Conservation (phyloP, 2,113 vertebrate species). For the Calonectris borealis region DNA sequence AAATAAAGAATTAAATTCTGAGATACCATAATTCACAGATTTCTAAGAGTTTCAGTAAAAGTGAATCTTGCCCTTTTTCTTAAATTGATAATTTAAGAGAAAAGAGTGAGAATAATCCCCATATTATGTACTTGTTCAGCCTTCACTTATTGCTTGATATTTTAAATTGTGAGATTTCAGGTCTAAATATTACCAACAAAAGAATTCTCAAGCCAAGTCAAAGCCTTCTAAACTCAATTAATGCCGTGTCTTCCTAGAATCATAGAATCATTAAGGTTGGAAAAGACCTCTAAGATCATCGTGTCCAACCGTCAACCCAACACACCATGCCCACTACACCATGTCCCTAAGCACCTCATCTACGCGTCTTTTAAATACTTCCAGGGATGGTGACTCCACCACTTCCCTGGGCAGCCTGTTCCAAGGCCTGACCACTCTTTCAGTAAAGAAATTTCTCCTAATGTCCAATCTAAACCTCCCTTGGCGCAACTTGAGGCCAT, state of each 20-base stretch:
- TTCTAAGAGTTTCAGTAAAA: not conserved
- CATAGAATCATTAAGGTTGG: too few species aligned
- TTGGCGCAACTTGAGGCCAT: too few species aligned
- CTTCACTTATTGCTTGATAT: not conserved
- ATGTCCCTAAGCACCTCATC: too few species aligned
- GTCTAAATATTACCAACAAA: not conserved
- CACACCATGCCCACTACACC: too few species aligned
- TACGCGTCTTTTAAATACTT: too few species aligned
- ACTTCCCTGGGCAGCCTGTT: too few species aligned
- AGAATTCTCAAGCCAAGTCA: not conserved
- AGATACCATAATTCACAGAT: not conserved
- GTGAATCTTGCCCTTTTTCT: not conserved
- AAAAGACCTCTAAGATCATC: too few species aligned
- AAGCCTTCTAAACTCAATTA: not conserved
- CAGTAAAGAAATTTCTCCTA: too few species aligned
- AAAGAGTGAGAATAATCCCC: not conserved
- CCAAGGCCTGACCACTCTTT: too few species aligned
- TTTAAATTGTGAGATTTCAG: not conserved
- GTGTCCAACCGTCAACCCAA: too few species aligned
- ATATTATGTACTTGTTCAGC: not conserved
- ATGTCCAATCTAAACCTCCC: too few species aligned
- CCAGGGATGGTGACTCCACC: too few species aligned
- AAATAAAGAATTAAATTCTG: not conserved
- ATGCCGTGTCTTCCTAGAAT: not conserved
- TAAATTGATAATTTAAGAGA: not conserved